Conservation (phyloP, 1,140 invertebrate genomes). For the Antheraea mylitta region DNA sequence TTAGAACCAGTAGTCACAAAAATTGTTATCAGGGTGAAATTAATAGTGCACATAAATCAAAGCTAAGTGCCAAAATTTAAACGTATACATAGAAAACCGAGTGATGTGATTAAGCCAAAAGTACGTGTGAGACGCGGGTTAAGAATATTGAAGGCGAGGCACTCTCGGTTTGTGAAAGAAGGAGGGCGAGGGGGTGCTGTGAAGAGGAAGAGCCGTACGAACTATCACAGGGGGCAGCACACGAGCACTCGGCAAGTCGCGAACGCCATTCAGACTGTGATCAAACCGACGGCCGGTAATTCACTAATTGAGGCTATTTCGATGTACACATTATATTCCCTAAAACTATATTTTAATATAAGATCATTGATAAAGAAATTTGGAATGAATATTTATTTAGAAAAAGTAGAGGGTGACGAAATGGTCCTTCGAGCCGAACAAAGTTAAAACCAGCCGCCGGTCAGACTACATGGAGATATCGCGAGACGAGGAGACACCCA, state of each 20-base stretch:
- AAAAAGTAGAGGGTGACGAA: neutral
- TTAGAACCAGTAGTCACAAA: neutral
- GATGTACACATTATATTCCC: too few species aligned
- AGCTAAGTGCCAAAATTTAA: neutral
- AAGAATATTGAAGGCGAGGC: neutral
- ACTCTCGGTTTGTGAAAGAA: slow-evolving; percentile 2
- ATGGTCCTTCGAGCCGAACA: slow-evolving; percentile 27
- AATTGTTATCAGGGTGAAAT: neutral
- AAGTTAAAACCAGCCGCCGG: slow-evolving; percentile 27
- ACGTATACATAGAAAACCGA: neutral
- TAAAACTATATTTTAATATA: too few species aligned
- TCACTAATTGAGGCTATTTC: too few species aligned
- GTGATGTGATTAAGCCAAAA: neutral
- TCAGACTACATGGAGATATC: slow-evolving; percentile 36
- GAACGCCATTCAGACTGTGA: slow-evolving; percentile 12
- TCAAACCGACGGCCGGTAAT: slow-evolving; percentile 10
- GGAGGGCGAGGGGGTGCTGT: slow-evolving; percentile 13
- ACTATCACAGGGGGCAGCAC: slow-evolving; percentile 48
- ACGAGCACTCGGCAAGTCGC: slow-evolving; percentile 19
- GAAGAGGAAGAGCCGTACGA: slow-evolving; percentile 23
- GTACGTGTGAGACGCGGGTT: neutral
- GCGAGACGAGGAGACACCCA: slow-evolving; percentile 37
- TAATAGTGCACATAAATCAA: neutral
- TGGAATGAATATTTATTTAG: too few species aligned
- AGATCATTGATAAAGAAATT: too few species aligned